Conservation (phyloP, 2,888 invertebrate species). For the Andrena camellia region DNA sequence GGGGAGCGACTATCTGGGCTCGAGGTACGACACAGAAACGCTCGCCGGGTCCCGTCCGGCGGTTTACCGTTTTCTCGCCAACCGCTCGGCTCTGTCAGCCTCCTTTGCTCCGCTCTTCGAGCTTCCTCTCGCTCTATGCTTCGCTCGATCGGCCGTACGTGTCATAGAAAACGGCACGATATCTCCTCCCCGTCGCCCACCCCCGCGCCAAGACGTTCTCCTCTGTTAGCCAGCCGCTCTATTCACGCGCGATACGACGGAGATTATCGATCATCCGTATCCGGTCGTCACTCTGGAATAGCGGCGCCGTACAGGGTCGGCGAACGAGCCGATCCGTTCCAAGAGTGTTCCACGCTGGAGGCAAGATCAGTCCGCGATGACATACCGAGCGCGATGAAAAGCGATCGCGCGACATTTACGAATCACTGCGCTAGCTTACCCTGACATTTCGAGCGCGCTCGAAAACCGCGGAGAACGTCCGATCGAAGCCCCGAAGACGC, state of each 20-base stretch:
- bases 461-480: not conserved
- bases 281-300: slow-evolving; percentile 67
- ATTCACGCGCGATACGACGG: slow-evolving; percentile 56
- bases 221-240: slow-evolving; percentile 59
- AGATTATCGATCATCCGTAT: slow-evolving; percentile 66
- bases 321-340: slow-evolving; percentile 24
- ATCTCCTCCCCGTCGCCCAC: slow-evolving; percentile 44
- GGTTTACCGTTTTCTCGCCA: slow-evolving; percentile 74
- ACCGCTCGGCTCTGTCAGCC: slow-evolving; percentile 9
- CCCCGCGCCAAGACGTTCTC: slow-evolving; percentile 25
- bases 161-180: slow-evolving; percentile 59
- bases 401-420: slow-evolving; percentile 16
- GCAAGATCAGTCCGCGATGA: not conserved
- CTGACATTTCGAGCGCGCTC: slow-evolving; percentile 4
- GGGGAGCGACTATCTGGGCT: slow-evolving; percentile 29
- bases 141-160: slow-evolving; percentile 44
- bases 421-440: slow-evolving; percentile 4
- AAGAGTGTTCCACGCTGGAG: not conserved
- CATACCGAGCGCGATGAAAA: not conserved
- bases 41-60: slow-evolving; percentile 62
- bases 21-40: slow-evolving; percentile 46
- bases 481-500: not conserved
- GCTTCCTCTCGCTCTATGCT: slow-evolving; percentile 15
- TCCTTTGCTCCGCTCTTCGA: slow-evolving; percentile 24
- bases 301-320: slow-evolving; percentile 48